Base-by-base conservation (phyloP, 2,888 invertebrate species). In the Drosophila meridiana region DNA sequence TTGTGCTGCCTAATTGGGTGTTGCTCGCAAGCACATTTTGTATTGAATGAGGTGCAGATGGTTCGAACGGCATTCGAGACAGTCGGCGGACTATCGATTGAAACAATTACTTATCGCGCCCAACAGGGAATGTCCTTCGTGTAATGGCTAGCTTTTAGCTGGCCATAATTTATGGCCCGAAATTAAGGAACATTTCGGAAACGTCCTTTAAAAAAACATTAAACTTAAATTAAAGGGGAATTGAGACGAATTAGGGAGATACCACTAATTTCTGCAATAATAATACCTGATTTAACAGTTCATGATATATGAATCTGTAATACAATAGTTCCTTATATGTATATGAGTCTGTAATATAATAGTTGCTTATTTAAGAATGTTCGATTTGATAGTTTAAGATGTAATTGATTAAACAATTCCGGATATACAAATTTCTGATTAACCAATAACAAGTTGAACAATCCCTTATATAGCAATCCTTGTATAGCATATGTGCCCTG, bases 1-100 rank as follows among this genome's bases (percentile, higher is more conserved):
- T 56, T 72, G 52, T 40, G 50, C 52, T 61, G 67, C 56, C 67
- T 73, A 76, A 76, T 76, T 76, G 69, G 56, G 74, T 68, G 73
- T 76, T 72, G 69, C 56, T 38, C 38, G 65, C 65, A 40, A 38
- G 48, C 68, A 59, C 50, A 56, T 43, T 65, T 60, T 26, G 20
- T 67, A 9, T 7, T n/a, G 30, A 45, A 30, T 47, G 30, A 28
- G 53, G 32, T 53, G 53, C 52, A 36, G 11, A 66, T 67, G 52
- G 65, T 4, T 50, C 13, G 13, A 43, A 42, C n/a, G 7, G 40
- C 9, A 36, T 40, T 20, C 28, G 4, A 20, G 48, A 38, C 48
- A 48, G 47, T 59, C 36, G n/a, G 11, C n/a, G 28, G 55, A 40
- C 40, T n/a, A 55, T 55, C 55, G 55, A 55, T 34, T 58, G 34